A percentile compares a stretch with the other conserved stretches of the same genome.
Evolutionary conservation across 1,140 invertebrate species (phyloP).

Genomic region (Drosophila miranda): DNA sequence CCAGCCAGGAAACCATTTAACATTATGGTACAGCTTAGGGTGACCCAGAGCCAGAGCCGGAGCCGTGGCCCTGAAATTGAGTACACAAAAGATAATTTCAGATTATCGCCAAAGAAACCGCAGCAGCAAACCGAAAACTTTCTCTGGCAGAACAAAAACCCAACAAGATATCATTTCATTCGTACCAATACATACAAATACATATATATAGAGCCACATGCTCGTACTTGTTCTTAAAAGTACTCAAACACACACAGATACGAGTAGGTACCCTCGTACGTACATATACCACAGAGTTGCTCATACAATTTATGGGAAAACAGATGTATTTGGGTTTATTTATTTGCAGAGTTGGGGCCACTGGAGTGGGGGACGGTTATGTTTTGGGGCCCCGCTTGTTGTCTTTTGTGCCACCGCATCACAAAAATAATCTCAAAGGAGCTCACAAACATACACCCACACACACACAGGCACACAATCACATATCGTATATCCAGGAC

Average conservation of each 20-base stretch:
- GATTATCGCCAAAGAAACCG: constrained; percentile 44
- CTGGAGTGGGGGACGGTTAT: neutral
- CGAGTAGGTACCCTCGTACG: constrained; percentile 18
- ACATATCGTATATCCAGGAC: constrained; percentile 34
- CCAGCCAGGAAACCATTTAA: constrained; percentile 25
- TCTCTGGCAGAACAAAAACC: constrained; percentile 32
- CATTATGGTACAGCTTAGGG: constrained; percentile 24
- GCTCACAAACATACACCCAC: constrained; percentile 19
- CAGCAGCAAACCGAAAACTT: constrained; percentile 40
- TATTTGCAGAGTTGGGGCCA: constrained; percentile 43
- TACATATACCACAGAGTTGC: constrained; percentile 22
- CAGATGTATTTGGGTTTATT: constrained; percentile 77
- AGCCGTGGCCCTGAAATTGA: constrained; percentile 4
- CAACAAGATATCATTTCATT: constrained; percentile 43
- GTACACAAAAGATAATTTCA: constrained; percentile 39
- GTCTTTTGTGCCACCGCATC: constrained; percentile 55
- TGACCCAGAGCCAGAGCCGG: constrained; percentile 7
- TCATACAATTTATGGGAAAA: constrained; percentile 74
- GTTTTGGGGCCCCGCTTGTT: constrained; percentile 11
- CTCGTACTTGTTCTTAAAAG: constrained; percentile 47
- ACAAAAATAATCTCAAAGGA: constrained; percentile 69
- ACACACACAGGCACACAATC: constrained; percentile 2
- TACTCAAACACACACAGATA: constrained; percentile 24
- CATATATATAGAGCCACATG: no score
- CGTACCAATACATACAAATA: no score